Base-by-base conservation (phyloP, 2,113 vertebrate species). In the Zeus faber region DNA sequence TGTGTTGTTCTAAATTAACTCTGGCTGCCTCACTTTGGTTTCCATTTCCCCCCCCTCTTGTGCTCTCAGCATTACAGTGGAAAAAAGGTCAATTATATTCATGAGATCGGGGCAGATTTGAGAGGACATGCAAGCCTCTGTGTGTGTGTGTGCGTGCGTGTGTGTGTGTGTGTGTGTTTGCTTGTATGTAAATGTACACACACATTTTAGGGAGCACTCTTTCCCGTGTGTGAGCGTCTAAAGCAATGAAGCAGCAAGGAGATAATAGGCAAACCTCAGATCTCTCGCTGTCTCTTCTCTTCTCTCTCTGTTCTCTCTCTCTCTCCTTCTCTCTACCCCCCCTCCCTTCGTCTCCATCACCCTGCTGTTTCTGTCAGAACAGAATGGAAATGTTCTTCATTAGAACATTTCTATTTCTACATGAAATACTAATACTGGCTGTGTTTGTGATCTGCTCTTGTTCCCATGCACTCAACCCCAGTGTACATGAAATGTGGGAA, bases 21-120 rank as follows among this genome's bases (percentile, higher is more conserved):
- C 91, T 89, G 91, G 85, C 91, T 88, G 89, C 89, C 88, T 72
- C 90, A 90, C 89, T 91, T 92, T 84, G 82, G 79, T 74, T 81
- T 81, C 75, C 76, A 68, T 75, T 73, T 57, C 79, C 62, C 65
- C 80, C 68, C 23, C 49, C 80, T 84, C 74, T 73, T 76, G 76
- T 76, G 41, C 72, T 79, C 86, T 76, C 72, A 81, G 83, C 85
- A 85, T 91, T 91, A 94, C 89, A 90, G 91, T 89, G 89, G 74
- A 75, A 93, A 93, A 96, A 97, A 98, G 93, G 95, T 96, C 94
- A 96, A 96, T 94, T 90, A 88, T 91, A 95, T 98, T 95, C 94
- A 96, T 94, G 93, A 93, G 89, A 76, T 91, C 89, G 79, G 90
- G 85, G 90, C 88, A 91, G 89, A 93, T 93, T 91, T 92, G 89